A percentile compares a stretch with the other conserved stretches of the same genome.
Evolutionary conservation across 2,797 vertebrate genomes (phyloP).

Genomic region (Taenioides sp.): DNA sequence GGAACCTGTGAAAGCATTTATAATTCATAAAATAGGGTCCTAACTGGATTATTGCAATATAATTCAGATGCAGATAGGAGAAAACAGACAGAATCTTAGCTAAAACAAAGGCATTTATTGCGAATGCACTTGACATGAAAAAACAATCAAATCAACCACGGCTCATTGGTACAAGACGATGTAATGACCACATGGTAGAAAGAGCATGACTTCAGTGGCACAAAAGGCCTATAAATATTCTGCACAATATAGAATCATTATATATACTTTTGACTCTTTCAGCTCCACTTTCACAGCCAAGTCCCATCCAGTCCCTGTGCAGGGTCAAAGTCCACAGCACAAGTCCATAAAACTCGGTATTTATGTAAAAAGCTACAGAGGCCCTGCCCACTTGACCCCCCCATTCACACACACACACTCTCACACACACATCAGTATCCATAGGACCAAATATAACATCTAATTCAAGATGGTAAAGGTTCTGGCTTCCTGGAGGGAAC

Average conservation of each 20-base stretch:
- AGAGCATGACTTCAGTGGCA: constrained; percentile 77
- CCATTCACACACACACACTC: constrained; percentile 23
- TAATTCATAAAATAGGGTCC: too few relatives aligned
- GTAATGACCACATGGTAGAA: constrained; percentile 81
- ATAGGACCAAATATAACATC: constrained; percentile 72
- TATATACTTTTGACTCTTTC: constrained; percentile 59
- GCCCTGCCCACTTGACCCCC: constrained; percentile 26
- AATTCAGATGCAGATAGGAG: neutral
- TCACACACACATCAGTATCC: constrained; percentile 55
- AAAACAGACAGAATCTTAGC: constrained; percentile 27
- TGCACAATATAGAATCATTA: constrained; percentile 79
- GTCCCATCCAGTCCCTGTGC: constrained; percentile 37
- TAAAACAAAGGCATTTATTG: constrained; percentile 86
- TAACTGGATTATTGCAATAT: neutral
- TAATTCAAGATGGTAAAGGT: constrained; percentile 65
- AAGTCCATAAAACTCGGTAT: constrained; percentile 52
- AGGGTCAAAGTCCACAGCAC: constrained; percentile 45
- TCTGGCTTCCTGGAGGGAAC: constrained; percentile 54
- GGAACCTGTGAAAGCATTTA: too few relatives aligned
- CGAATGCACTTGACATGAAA: constrained; percentile 85
- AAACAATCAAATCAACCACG: constrained; percentile 80
- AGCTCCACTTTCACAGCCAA: constrained; percentile 45
- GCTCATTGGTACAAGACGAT: constrained; percentile 84
- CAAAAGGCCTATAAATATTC: constrained; percentile 82
- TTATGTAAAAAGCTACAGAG: constrained; percentile 68